These are phyloP conservation scores for Cantharis lateralis DNA, from an alignment of 2,888 invertebrate species.

Conservation along the genomic window DNA sequence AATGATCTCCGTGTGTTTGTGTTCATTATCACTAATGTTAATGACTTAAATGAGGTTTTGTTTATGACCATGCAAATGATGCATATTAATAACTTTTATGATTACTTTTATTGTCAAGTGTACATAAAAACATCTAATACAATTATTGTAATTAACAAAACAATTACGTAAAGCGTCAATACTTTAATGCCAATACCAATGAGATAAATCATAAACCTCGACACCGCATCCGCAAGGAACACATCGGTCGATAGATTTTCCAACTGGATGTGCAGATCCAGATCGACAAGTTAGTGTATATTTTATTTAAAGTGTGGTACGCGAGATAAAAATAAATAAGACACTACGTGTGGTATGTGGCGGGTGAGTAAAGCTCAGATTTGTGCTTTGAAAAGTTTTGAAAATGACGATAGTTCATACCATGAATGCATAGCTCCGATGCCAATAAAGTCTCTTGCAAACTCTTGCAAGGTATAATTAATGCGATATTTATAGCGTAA, in stretches of 20 bases:
- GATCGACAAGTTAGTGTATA: slow-evolving; percentile 2
- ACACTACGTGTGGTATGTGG: slow-evolving; percentile 49
- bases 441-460: slow-evolving; percentile 54
- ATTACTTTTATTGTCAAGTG: slow-evolving; percentile 7
- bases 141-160: background rate
- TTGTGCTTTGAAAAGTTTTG: slow-evolving; percentile 54
- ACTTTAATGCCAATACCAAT: background rate
- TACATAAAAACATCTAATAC: background rate
- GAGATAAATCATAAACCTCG: background rate
- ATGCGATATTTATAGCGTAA: slow-evolving; percentile 56
- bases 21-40: slow-evolving; percentile 4
- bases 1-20: background rate
- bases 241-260: background rate
- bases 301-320: slow-evolving; percentile 12
- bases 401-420: slow-evolving; percentile 54
- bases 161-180: background rate
- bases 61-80: slow-evolving; percentile 2
- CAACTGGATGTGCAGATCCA: background rate
- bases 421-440: slow-evolving; percentile 47
- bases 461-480: slow-evolving; percentile 54
- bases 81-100: background rate
- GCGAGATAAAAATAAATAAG: slow-evolving; percentile 47
- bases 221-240: background rate
- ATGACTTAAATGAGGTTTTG: slow-evolving; percentile 3
- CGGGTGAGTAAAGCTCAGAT: slow-evolving; percentile 50